Base-by-base conservation (phyloP, 1,140 invertebrate genomes). In the Brachionus angularis region DNA sequence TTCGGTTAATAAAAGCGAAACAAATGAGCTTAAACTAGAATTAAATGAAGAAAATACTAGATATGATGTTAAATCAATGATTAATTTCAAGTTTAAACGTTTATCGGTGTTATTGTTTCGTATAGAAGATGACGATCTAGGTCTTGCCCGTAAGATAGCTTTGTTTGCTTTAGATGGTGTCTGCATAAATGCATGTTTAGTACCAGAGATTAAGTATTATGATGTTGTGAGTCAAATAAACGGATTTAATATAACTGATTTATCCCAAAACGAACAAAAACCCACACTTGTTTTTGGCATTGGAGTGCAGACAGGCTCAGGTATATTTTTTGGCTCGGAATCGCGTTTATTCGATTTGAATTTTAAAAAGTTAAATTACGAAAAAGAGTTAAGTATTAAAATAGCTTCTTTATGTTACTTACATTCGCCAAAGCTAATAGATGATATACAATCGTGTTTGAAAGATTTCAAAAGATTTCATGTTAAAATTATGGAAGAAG, bases 401-500 rank as follows among this genome's bases (percentile, higher is more conserved):
- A 88, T 96, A 85, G 93, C 91, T 0, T 93, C 91, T 36, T 88
- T 96, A 34, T 92, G 89, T 84, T 96, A 96, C 79, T 91, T 90
- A 1, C 93, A 96, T 80, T 92, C 89, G 29, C 88, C 90, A 0
- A 85, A 88, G 70, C 86, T 95, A 76, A 83, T 96, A 14, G 85
- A 86, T n/a, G 92, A 96, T 78, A 80, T 96, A 25, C 80, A 86
- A 72, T 84, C 88, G 29, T 88, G 90, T 75, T 75, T 80, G 7
- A 84, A 93, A 55, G 87, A 88, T 3, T 91, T 91, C 21, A 89
- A 96, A 73, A 88, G 88, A 75, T 87, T 87, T 55, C 92, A 92
- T 42, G 93, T 93, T 12, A 90, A 90, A 0, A 92, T 58, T 23
- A 58, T 58, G 53, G 53, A 58, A 58, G 53, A 96, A 80, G 91